Conservation (phyloP, 2,888 invertebrate genomes). For the Ramazzottius varieornatus region DNA sequence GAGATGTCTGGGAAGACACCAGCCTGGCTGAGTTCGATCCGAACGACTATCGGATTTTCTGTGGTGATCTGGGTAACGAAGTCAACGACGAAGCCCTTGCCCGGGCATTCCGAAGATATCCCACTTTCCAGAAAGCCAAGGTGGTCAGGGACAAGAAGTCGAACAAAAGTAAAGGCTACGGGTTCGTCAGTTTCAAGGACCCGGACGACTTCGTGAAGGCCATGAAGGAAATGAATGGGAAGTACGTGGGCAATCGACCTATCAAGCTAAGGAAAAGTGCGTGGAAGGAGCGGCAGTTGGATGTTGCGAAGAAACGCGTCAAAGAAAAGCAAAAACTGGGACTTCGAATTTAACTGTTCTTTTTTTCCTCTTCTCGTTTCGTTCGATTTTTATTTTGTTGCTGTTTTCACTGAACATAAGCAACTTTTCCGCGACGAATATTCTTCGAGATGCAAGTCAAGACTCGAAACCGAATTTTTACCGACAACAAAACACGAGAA, state of each 20-base stretch:
- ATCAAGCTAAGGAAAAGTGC: constrained; percentile 87
- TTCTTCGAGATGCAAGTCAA: no score
- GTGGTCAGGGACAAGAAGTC: constrained; percentile 84
- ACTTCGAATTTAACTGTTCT: constrained; percentile 11
- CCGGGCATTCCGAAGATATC: constrained; percentile 73
- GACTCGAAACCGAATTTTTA: no score
- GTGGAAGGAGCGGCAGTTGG: constrained; percentile 76
- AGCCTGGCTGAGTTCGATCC: constrained; percentile 86
- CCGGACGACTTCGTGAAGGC: constrained; percentile 89
- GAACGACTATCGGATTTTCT: constrained; percentile 93
- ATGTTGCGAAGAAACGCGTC: constrained; percentile 77
- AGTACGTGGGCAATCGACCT: constrained; percentile 92
- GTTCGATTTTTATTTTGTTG: not conserved
- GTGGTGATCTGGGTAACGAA: constrained; percentile 96
- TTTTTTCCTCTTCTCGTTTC: not conserved
- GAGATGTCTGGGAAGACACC: constrained; percentile 81
- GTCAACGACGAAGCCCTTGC: constrained; percentile 92
- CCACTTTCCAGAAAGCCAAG: constrained; percentile 73
- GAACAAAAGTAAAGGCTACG: constrained; percentile 94
- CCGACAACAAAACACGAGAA: no score
- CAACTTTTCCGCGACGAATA: no score
- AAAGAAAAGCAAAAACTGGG: constrained; percentile 64
- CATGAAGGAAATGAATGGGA: constrained; percentile 99
- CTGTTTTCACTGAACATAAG: no score
- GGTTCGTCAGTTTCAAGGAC: constrained; percentile 92